Evolutionary conservation across 2,113 vertebrate species (phyloP), one percentile per base, ranked within the genome.

Genomic region (Barbus barbus): DNA sequence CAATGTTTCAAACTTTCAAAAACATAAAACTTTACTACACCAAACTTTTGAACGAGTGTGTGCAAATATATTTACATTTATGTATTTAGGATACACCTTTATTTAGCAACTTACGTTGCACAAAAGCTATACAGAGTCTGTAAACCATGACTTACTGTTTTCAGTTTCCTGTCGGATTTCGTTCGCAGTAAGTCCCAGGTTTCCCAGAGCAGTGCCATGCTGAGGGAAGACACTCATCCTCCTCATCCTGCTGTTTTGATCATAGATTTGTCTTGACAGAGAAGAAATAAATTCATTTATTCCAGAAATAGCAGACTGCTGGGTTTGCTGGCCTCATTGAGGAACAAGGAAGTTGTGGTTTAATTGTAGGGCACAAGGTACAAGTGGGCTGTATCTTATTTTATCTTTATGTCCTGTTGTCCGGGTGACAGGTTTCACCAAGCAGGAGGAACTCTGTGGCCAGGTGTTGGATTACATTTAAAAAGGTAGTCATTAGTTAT

Each of bases 141-240:
- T 18, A 3, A 63, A 31, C 28, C 9, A 44, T 5, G 9, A 46
- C 91, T 87, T 87, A 95, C 94, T 94, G 13, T 88, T 91, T 78
- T 94, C 92, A 69, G 93, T 82, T 77, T 94, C 92, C 7, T 87
- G 85, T 86, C 63, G 90, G 83, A 94, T 90, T 83, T 92, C 92
- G 0, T 91, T 76, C 63, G 91, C 91, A 14, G 91, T 88, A 53
- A 94, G 78, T 9, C 89, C 89, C 61, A 87, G 76, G 41, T 89
- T 83, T 44, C 71, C 85, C 83, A 89, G 53, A 36, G 88, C 63
- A 38, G 89, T 79, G 28, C 89, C 88, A 2, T 80, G 56, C 3
- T 69, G 82, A 0, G 91, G 89, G 81, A 92, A 92, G 84, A 93
- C 85, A 86, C 91, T 94, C 92, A 92, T 93, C 83, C 91, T 91